These are phyloP conservation scores for Araneus ventricosus DNA, from an alignment of 1,140 invertebrate genomes.

Conservation along the genomic window DNA sequence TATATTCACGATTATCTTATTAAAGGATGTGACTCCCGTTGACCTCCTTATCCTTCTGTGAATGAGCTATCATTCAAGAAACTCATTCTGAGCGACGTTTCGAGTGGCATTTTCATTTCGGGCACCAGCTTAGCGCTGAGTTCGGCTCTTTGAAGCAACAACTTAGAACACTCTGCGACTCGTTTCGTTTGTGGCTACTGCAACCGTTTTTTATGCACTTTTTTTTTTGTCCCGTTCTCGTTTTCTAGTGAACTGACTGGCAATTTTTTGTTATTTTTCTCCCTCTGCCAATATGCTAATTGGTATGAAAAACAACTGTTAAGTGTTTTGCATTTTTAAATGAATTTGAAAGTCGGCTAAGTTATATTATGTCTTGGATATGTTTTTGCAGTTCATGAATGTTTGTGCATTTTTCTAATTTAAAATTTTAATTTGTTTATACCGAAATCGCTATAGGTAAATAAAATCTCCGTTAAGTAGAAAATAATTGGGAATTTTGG, in stretches of 20 bases:
- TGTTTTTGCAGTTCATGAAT: too few relatives aligned
- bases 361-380: too few relatives aligned
- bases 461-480: too few relatives aligned
- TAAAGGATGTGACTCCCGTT: conserved; percentile 25
- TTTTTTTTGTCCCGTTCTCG: not conserved
- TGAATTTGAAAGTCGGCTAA: too few relatives aligned
- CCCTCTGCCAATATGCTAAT: not conserved
- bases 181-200: not conserved
- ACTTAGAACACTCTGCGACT: not conserved
- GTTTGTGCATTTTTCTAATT: too few relatives aligned
- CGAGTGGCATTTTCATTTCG: conserved; percentile 69
- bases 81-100: conserved; percentile 58
- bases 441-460: too few relatives aligned
- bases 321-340: too few relatives aligned
- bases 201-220: not conserved
- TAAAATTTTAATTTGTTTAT: too few relatives aligned
- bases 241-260: not conserved
- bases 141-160: not conserved
- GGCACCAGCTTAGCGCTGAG: conserved; percentile 21
- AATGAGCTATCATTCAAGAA: conserved; percentile 71
- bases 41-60: conserved; percentile 36
- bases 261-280: not conserved
- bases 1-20: conserved; percentile 53
- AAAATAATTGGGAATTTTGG: too few relatives aligned
- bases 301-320: too few relatives aligned